Evolutionary conservation across 2,888 invertebrate species (phyloP).

Genomic region (Dendrolimus houi): DNA sequence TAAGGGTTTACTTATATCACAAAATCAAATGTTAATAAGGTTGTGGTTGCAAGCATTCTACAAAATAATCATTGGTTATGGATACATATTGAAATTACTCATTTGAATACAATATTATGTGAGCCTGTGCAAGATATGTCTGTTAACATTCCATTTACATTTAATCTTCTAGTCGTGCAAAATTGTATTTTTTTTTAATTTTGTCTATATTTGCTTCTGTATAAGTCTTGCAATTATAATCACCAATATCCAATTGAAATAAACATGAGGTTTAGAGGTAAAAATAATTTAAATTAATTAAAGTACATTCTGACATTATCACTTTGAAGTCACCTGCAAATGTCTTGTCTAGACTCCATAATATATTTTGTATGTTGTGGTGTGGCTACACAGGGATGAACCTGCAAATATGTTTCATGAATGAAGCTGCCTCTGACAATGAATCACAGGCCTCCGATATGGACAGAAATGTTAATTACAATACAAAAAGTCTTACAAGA

Average conservation of each 20-base stretch:
- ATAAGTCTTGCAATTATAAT: too few species aligned
- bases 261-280: too few species aligned
- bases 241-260: too few species aligned
- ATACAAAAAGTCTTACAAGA: slow-evolving; percentile 54
- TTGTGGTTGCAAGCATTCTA: background rate
- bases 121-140: background rate
- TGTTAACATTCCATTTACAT: too few species aligned
- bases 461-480: slow-evolving; percentile 69
- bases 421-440: slow-evolving; percentile 91
- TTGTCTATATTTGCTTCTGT: too few species aligned
- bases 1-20: too few species aligned
- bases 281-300: background rate
- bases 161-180: too few species aligned
- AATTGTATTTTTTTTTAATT: too few species aligned
- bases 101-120: background rate
- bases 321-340: slow-evolving; percentile 6
- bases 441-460: slow-evolving; percentile 87
- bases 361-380: slow-evolving; percentile 2
- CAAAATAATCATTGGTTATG: background rate
- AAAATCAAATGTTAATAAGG: too few species aligned
- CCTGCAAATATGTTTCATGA: slow-evolving; percentile 97
- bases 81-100: background rate
- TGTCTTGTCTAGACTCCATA: slow-evolving; percentile 22
- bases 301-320: slow-evolving; percentile 10
- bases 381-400: slow-evolving; percentile 82